Base-by-base conservation (phyloP, 2,113 vertebrate genomes). In the Urocolius indicus region DNA sequence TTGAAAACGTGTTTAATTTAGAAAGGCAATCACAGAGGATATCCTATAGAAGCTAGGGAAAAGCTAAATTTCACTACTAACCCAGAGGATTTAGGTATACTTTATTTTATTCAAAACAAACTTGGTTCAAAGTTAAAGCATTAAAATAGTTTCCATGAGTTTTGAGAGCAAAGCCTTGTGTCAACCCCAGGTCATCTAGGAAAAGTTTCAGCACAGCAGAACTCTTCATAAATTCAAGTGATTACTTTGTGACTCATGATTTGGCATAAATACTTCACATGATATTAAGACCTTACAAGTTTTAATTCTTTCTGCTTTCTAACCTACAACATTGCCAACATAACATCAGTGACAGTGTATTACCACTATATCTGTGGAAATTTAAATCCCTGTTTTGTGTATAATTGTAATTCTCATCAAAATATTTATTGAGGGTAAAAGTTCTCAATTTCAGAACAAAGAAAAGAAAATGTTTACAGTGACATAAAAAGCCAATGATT, bases 401-500 rank as follows among this genome's bases (percentile, higher is more conserved):
- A 16, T 79, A 41, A 72, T 78, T 87, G 63, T 76, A 86, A 82
- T 94, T 81, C 75, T 84, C 69, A 71, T 84, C 9, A 79, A 81
- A 94, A 75, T 87, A 87, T 88, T 92, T 89, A 55, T 11, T 78
- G 49, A 93, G 65, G 57, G 48, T 92, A 95, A 74, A 93, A 90
- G 51, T 93, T 89, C 91, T 55, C 79, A 72, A 13, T 90, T 63
- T 87, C 36, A 84, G 36, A 95, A 83, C 67, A 95, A 89, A 90
- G 77, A 45, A 73, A 77, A 63, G 82, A 67, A 94, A 94, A 74
- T 78, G 48, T 74, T 92, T 90, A 32, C 80, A 76, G 54, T 78
- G 93, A 69, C 67, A 30, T 78, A 49, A 91, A 93, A 96, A 95
- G 41, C 5, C 51, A 89, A 5, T 58, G 24, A 52, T 79, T 52